Evolutionary conservation across 2,797 vertebrate genomes (phyloP), one percentile per base, ranked within the genome.

Genomic region (Bradypodion ventrale): DNA sequence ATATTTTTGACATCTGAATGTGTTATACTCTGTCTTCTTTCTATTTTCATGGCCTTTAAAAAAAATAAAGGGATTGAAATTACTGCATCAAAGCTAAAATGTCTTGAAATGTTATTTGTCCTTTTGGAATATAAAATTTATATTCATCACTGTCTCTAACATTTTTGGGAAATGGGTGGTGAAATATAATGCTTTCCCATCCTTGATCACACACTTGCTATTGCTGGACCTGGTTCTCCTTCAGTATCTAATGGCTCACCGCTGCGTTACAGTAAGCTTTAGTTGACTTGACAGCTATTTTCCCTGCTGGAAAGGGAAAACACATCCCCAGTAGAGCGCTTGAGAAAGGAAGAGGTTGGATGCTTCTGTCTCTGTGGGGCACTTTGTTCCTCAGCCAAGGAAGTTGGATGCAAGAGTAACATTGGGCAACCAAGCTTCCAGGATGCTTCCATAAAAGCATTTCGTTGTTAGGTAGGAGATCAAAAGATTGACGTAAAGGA

Each of bases 1-100:
- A n/a, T 29, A 73, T 79, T 35, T 74, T 74, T 16, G n/a, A n/a
- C n/a, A n/a, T n/a, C n/a, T n/a, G 79, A 65, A 59, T 72, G 44
- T 21, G 72, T 27, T 29, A 12, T 49, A 32, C 10, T 49, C n/a
- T 25, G 27, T 16, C 1, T 63, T 44, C 5, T 29, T 56, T 80
- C 25, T 69, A 8, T 40, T 21, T 56, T 52, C 21, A 56, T 35
- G 19, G n/a, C 4, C 52, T 74, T 25, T 32, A 56, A 23, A 32
- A 56, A n/a, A n/a, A n/a, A n/a, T n/a, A n/a, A n/a, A n/a, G n/a
- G n/a, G n/a, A 76, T 32, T 69, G 44, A 66, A 35, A 78, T 49
- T 40, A 68, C 29, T 52, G n/a, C 40, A n/a, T 46, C 42, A 49
- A 23, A 9, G 21, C 16, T 29, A 19, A 8, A 35, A 32, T 13